These are phyloP conservation scores for Acronicta aceris DNA, from an alignment of 2,888 invertebrate genomes.

Conservation along the genomic window DNA sequence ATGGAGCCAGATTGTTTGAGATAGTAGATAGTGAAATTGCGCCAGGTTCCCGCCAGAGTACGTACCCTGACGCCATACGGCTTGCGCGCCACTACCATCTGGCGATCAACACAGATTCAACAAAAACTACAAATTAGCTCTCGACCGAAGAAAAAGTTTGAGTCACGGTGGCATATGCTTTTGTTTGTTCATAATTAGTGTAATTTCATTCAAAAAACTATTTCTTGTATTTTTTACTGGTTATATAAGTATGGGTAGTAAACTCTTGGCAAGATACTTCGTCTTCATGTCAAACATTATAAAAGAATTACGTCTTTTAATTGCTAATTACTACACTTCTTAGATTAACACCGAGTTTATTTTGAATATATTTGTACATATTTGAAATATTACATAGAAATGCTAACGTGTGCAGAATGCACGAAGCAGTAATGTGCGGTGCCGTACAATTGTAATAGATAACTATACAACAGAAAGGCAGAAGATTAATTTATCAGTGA, in stretches of 20 bases:
- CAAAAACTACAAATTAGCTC: constrained; percentile 73
- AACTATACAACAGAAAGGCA: too few species aligned
- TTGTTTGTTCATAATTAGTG: constrained; percentile 74
- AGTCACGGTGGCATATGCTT: constrained; percentile 84
- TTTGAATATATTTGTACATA: too few species aligned
- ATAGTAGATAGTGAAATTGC: constrained; percentile 81
- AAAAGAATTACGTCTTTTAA: too few species aligned
- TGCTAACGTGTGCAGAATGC: too few species aligned
- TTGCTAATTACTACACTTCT: too few species aligned
- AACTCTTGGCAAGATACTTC: too few species aligned
- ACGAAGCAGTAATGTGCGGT: too few species aligned
- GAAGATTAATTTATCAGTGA: too few species aligned
- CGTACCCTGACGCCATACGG: constrained; percentile 73
- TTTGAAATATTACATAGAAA: too few species aligned
- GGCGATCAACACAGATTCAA: constrained; percentile 70
- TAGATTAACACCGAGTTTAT: too few species aligned
- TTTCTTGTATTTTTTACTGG: constrained; percentile 6
- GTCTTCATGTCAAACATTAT: too few species aligned
- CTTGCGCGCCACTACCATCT: constrained; percentile 73
- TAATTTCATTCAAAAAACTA: constrained; percentile 64
- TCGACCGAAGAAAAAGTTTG: constrained; percentile 49
- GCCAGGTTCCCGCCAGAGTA: constrained; percentile 43
- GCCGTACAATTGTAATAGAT: too few species aligned
- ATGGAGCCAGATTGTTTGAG: constrained; percentile 71
- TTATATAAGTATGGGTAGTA: background rate